Conservation (phyloP, 2,113 vertebrate genomes). For the Microcebus griseorufus region DNA sequence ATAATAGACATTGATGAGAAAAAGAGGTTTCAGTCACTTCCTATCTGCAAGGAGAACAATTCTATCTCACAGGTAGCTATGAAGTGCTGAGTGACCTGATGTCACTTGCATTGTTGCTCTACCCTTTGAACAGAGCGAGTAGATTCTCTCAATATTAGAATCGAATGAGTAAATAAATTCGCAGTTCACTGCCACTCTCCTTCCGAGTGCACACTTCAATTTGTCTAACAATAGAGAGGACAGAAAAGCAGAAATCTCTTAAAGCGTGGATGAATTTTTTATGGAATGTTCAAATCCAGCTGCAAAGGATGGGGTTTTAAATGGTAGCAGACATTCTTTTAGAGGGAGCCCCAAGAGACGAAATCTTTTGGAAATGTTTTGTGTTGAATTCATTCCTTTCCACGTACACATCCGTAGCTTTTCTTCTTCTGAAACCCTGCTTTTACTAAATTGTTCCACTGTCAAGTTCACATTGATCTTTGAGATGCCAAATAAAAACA, state of each 20-base stretch:
- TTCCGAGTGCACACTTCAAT: conserved; percentile 93
- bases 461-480: background rate
- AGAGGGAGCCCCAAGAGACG: conserved; percentile 80
- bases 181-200: conserved; percentile 91
- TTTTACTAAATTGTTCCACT: background rate
- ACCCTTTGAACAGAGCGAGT: conserved; percentile 94
- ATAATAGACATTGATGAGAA: conserved; percentile 98
- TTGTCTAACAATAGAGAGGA: conserved; percentile 97
- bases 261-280: conserved; percentile 96
- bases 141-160: conserved; percentile 92
- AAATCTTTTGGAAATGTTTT: conserved; percentile 81
- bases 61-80: conserved; percentile 96
- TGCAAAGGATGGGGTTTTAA: conserved; percentile 85
- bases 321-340: conserved; percentile 85
- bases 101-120: conserved; percentile 97
- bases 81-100: conserved; percentile 94
- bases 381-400: conserved; percentile 72
- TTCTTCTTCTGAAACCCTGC: background rate
- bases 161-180: conserved; percentile 97
- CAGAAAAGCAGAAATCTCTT: conserved; percentile 90
- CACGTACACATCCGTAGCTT: background rate
- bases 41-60: conserved; percentile 96
- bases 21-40: conserved; percentile 95
- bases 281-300: conserved; percentile 93
- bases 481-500: background rate